Base-by-base conservation (phyloP, 2,797 vertebrate species). In the Tenualosa thibaudeaui region DNA sequence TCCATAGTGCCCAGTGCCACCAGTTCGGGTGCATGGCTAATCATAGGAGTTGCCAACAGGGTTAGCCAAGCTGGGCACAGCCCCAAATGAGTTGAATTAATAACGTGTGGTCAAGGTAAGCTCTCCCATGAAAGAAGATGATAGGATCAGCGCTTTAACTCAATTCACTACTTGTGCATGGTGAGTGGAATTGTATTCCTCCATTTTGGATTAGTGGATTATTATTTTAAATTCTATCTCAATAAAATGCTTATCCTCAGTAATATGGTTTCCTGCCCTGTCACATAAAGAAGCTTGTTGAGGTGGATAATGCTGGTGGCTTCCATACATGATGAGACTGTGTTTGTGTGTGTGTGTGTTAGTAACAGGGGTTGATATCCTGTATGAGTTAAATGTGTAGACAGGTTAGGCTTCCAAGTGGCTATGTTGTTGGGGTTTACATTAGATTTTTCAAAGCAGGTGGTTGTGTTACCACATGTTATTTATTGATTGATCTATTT, bases 101-200 rank as follows among this genome's bases (percentile, higher is more conserved):
- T 58, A 78, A 22, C 71, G 40, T 78, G 40, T 46, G 71, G 37
- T 46, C 17, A 78, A 22, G 17, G 37, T 78, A 78, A 78, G 71
- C 71, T 78, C 68, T 43, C 3, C 40, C 37, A 75, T 40, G 37
- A 75, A 75, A 75, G 68, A 37, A 75, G 37, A 40, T 75, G 68
- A 43, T 37, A 17, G 68, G 68, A 75, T 75, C 68, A 37, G 37
- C 37, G 13, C 68, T 75, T 75, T 75, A 75, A 75, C 46, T 78
- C 40, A 46, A 78, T 78, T 78, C 71, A 7, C 71, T 78, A 81
- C 53, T 40, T 85, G 81, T 2, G 19, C 46, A 43, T 82, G 26
- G 31, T 82, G 62, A 88, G 53, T 86, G 68, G 81, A 26, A 3
- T 5, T 19, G 6, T 46, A 13, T 82, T 4, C 68, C 31, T 86